phyloP scores from a whole-genome alignment of 2,797 vertebrate genomes.

The Hyperoplus immaculatus region DNA sequence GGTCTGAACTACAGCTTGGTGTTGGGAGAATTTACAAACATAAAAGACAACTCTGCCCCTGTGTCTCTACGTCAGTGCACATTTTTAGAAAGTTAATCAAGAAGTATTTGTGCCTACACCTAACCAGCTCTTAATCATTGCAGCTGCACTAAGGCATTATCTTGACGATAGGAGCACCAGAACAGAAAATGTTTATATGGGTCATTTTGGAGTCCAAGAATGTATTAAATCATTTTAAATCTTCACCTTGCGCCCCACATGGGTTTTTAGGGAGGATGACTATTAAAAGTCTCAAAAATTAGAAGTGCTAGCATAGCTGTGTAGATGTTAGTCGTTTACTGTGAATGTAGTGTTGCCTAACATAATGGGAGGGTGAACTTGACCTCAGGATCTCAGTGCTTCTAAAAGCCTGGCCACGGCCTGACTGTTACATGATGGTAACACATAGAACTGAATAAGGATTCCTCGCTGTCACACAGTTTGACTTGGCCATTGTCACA shows the following conservation, averaged over 20 bases:
- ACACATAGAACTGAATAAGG: slow-evolving; percentile 22
- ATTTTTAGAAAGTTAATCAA: not conserved
- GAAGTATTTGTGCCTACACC: not conserved
- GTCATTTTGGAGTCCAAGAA: not conserved
- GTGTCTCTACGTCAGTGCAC: no score
- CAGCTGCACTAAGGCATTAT: not conserved
- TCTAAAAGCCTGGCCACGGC: not conserved
- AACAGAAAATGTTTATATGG: not conserved
- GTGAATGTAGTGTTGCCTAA: not conserved
- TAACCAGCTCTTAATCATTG: not conserved
- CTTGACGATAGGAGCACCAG: not conserved
- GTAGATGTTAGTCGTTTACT: not conserved
- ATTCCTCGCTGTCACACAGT: slow-evolving; percentile 20
- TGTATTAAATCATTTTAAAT: not conserved
- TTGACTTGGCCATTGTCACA: slow-evolving; percentile 9
- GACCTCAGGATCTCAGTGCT: not conserved
- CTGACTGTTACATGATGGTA: not conserved
- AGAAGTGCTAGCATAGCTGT: not conserved
- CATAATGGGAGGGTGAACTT: not conserved
- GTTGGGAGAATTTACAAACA: not conserved
- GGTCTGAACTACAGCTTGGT: not conserved
- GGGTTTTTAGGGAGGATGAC: not conserved
- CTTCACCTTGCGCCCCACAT: not conserved
- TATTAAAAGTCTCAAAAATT: not conserved
- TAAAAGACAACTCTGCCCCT: no score